Percentiles rank a stretch among this genome's conserved stretches.
Evolutionary conservation across 2,113 vertebrate genomes (phyloP).

Genomic region (Aramus guarauna): DNA sequence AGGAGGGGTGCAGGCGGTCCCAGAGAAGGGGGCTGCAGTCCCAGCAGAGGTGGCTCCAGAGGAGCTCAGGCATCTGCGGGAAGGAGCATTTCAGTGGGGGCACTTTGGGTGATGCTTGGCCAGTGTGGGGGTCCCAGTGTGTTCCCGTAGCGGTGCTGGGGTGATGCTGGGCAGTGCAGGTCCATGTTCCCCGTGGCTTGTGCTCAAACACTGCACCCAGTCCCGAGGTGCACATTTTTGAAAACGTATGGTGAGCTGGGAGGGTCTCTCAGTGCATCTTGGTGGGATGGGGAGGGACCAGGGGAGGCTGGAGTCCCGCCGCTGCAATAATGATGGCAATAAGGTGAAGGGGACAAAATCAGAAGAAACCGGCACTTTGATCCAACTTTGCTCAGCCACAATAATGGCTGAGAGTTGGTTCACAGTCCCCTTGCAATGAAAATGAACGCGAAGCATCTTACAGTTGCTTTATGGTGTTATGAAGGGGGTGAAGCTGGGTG

Average conservation of each 20-base stretch:
- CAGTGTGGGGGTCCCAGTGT: rapidly evolving
- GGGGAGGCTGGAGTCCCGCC: background rate
- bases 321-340: rapidly evolving
- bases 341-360: too few relatives aligned
- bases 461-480: rapidly evolving
- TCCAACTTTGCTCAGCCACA: background rate
- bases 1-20: background rate
- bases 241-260: background rate
- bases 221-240: rapidly evolving
- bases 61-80: background rate
- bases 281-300: rapidly evolving
- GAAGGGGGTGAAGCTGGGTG: background rate
- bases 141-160: background rate
- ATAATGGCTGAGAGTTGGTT: background rate
- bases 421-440: rapidly evolving
- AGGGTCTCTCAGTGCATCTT: background rate
- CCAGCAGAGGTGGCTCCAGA: rapidly evolving
- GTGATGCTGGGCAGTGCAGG: rapidly evolving
- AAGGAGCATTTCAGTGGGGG: rapidly evolving
- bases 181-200: rapidly evolving
- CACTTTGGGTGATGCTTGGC: background rate
- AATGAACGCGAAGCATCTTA: background rate
- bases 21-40: background rate
- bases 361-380: background rate
- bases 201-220: background rate